These are phyloP conservation scores for Cynocephalus volans DNA, from an alignment of 2,113 vertebrate species.

Conservation along the genomic window DNA sequence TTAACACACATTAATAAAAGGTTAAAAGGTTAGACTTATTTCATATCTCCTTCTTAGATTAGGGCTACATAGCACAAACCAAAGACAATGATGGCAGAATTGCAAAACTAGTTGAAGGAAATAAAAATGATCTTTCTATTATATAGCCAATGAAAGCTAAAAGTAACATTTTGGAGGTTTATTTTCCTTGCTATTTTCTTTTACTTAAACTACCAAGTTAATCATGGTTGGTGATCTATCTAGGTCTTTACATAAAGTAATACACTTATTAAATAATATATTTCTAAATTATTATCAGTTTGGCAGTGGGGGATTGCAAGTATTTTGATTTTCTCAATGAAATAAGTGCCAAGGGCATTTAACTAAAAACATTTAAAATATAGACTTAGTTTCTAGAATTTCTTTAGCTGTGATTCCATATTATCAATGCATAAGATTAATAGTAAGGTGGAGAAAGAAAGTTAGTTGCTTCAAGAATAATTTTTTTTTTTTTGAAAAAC, in stretches of 20 bases:
- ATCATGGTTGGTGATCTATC: rapidly evolving
- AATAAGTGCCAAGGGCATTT: background rate
- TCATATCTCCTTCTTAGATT: background rate
- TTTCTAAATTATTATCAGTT: conserved; percentile 9
- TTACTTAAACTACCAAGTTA: background rate
- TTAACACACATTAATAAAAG: background rate
- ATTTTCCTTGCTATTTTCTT: background rate
- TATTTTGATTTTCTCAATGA: background rate
- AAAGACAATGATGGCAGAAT: background rate
- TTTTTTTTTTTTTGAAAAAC: background rate
- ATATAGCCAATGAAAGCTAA: background rate
- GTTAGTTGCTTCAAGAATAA: background rate
- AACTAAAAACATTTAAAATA: conserved; percentile 57
- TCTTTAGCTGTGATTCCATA: background rate
- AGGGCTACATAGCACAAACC: background rate
- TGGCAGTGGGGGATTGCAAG: rapidly evolving
- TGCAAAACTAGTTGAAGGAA: background rate
- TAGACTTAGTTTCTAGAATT: conserved; percentile 7
- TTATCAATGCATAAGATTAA: conserved; percentile 4
- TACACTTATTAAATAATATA: background rate
- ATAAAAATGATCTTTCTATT: background rate
- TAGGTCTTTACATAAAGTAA: background rate
- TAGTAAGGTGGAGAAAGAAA: background rate
- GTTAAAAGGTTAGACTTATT: background rate
- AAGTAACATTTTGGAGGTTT: background rate